Percentiles rank a stretch among this genome's conserved stretches.
Conservation (phyloP, 2,797 vertebrate genomes). For the Decapterus maruadsi region DNA sequence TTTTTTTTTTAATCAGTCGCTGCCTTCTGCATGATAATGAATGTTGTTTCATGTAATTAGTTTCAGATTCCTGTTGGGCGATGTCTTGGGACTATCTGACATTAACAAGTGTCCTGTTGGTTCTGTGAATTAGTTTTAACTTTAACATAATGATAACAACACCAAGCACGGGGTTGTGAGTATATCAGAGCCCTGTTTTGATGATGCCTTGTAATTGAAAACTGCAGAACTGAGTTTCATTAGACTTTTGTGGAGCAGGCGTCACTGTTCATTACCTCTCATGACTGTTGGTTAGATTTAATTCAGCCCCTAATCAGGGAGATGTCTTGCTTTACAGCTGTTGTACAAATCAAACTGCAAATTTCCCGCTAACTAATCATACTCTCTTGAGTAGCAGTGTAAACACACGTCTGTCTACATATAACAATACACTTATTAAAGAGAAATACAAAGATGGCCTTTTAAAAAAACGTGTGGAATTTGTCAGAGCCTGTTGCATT, state of each 20-base stretch:
- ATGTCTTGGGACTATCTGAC: constrained; percentile 44
- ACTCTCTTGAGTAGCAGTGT: constrained; percentile 42
- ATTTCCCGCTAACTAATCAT: constrained; percentile 62
- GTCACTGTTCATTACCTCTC: constrained; percentile 59
- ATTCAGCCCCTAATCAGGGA: constrained; percentile 67
- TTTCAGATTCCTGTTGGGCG: constrained; percentile 48
- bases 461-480: constrained; percentile 25
- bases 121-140: constrained; percentile 45
- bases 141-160: constrained; percentile 34
- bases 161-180: background rate
- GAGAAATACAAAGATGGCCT: constrained; percentile 40
- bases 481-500: constrained; percentile 30
- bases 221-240: constrained; percentile 56
- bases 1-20: constrained; percentile 59
- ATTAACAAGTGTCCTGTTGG: constrained; percentile 63
- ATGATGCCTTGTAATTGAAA: constrained; percentile 53
- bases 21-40: constrained; percentile 54
- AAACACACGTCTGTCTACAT: constrained; percentile 51
- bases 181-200: constrained; percentile 37
- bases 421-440: constrained; percentile 58
- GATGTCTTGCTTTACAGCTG: constrained; percentile 56
- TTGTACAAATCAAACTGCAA: constrained; percentile 56
- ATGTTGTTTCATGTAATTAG: constrained; percentile 60
- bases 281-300: constrained; percentile 65
- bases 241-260: constrained; percentile 47